Base-by-base conservation (phyloP, 2,797 vertebrate genomes). In the Poeciliopsis paucimaculata region DNA sequence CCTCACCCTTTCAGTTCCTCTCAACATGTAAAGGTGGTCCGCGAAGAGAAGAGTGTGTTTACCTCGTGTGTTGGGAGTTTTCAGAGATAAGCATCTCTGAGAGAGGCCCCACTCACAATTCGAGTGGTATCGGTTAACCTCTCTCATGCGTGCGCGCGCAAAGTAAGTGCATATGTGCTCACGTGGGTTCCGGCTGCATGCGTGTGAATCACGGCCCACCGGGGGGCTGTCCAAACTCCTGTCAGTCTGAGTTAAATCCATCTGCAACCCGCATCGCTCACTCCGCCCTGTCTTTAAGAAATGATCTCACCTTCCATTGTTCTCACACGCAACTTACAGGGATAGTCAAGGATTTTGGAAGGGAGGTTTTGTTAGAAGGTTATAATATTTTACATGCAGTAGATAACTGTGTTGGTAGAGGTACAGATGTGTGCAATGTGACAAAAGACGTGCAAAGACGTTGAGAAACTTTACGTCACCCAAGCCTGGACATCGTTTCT, bases 261-360 rank as follows among this genome's bases (percentile, higher is more conserved):
- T 90, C 81, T 82, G 73, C 79, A 82, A 79, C 88, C 87, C 83
- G 80, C 45, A 84, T 85, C 72, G 0, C 73, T 74, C 28, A 78
- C 91, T 87, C 89, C 90, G 79, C 92, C 91, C 87, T 46, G 79
- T 85, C 84, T 88, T 79, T 82, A 81, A 86, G 57, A 76, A 86
- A 88, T 94, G 91, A 94, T 82, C 89, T 94, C 93, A 93, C 83
- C 86, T 86, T 84, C 85, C 73, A 68, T 90, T 93, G 83, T 93
- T 90, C 81, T 31, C 34, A 28, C 70, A 34, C 77, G 47, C 36
- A 1, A 45, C 15, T 71, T 9, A 45, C 43, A 45, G 11, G 68
- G 43, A 45, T 9, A 71, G 26, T 43, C 5, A 4, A 45, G 26
- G 66, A 45, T 43, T 68, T 68, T 43, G 39, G 23, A 43, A 26